Conservation (phyloP, 2,113 vertebrate species). For the Romanogobio albipinnatus region DNA sequence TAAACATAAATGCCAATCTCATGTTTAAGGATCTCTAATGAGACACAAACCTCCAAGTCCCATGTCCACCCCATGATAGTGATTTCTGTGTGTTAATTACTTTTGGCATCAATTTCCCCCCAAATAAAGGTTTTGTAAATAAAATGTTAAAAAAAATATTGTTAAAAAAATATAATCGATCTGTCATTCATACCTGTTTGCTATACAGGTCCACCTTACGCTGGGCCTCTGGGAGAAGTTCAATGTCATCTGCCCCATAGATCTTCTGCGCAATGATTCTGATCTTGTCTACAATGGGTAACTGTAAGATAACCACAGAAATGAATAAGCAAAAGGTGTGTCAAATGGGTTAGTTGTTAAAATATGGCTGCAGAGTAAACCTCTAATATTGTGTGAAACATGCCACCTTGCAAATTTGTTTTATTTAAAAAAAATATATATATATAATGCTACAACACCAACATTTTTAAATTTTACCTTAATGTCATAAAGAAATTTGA, state of each 20-base stretch:
- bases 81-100: too few species aligned
- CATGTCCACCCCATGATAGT: too few species aligned
- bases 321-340: neutral
- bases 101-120: too few species aligned
- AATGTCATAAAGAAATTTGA: conserved; percentile 91
- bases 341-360: neutral
- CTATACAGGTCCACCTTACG: conserved; percentile 90
- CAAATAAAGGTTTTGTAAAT: too few species aligned
- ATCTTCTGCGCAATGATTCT: conserved; percentile 92
- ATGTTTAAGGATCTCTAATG: neutral
- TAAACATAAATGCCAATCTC: neutral
- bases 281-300: conserved; percentile 91
- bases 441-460: neutral
- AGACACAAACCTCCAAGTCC: neutral
- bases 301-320: conserved; percentile 67
- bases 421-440: neutral
- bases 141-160: too few species aligned
- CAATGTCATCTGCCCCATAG: conserved; percentile 92
- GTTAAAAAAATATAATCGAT: neutral
- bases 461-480: conserved; percentile 73
- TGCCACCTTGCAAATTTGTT: neutral
- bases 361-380: neutral
- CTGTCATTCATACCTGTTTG: conserved; percentile 83
- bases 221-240: conserved; percentile 91
- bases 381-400: neutral